Conservation (phyloP, 2,888 invertebrate genomes). For the Noctua fimbriata region DNA sequence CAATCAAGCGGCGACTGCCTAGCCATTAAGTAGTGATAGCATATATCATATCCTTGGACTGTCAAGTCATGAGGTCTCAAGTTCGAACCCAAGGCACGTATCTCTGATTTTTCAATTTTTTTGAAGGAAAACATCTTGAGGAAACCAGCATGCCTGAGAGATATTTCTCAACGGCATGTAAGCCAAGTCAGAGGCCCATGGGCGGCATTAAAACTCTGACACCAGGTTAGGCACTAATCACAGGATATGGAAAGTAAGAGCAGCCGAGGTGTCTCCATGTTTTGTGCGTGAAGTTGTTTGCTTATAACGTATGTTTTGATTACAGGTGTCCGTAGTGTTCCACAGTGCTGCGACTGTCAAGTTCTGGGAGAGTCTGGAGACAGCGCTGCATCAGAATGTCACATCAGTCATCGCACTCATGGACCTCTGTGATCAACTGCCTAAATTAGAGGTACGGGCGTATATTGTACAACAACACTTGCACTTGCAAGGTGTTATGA, state of each 20-base stretch:
- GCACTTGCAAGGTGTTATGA: not conserved
- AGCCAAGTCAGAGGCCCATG: too few relatives aligned
- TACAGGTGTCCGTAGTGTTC: slow-evolving; percentile 92
- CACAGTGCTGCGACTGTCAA: slow-evolving; percentile 95
- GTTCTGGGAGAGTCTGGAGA: slow-evolving; percentile 93
- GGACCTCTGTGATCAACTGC: slow-evolving; percentile 92
- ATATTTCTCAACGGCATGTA: too few relatives aligned
- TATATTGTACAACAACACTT: not conserved
- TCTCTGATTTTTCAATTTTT: too few relatives aligned
- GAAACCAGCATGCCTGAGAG: too few relatives aligned
- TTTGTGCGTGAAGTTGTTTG: not conserved
- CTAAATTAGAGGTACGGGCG: slow-evolving; percentile 90
- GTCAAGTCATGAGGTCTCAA: too few relatives aligned
- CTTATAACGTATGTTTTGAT: not conserved
- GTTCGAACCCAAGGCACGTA: too few relatives aligned
- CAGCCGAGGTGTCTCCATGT: not conserved
- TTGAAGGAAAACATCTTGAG: too few relatives aligned
- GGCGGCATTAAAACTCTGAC: too few relatives aligned
- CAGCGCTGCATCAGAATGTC: slow-evolving; percentile 93
- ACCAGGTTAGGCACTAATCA: too few relatives aligned
- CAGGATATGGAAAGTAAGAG: too few relatives aligned
- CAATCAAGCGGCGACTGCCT: not conserved
- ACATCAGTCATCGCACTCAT: slow-evolving; percentile 92
- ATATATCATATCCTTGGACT: too few relatives aligned
- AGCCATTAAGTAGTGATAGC: too few relatives aligned